Conservation (phyloP, 2,888 invertebrate species). For the Phrixothrix hirtus region DNA sequence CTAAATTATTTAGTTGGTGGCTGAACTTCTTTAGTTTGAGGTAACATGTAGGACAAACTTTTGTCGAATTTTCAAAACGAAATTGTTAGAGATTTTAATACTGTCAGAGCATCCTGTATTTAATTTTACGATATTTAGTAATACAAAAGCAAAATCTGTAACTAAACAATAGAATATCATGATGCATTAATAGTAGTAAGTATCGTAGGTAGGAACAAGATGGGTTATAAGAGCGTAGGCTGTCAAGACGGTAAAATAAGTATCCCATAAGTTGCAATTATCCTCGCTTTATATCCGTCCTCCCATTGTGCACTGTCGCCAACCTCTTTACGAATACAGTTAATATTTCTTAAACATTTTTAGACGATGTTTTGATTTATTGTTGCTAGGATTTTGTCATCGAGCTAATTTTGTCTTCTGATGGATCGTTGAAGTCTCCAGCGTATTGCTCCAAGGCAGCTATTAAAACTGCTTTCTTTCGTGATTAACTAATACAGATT, state of each 20-base stretch:
- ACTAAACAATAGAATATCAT: too few relatives aligned
- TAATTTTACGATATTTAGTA: too few relatives aligned
- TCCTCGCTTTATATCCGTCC: constrained; percentile 53
- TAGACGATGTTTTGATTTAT: constrained; percentile 3
- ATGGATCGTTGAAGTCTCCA: constrained; percentile 1
- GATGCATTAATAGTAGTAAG: too few relatives aligned
- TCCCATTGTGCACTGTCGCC: constrained; percentile 51
- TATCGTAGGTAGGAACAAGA: constrained; percentile 49
- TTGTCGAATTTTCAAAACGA: too few relatives aligned
- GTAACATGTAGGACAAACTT: too few relatives aligned
- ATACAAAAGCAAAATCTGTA: too few relatives aligned
- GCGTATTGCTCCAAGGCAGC: neutral
- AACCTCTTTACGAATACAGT: constrained; percentile 43
- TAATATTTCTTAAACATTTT: constrained; percentile 27
- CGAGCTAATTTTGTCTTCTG: neutral
- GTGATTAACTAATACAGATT: too few relatives aligned
- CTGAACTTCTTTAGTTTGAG: too few relatives aligned
- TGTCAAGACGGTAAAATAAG: constrained; percentile 51
- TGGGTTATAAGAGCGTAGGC: constrained; percentile 48
- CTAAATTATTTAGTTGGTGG: too few relatives aligned
- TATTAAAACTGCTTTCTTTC: too few relatives aligned
- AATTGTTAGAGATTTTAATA: too few relatives aligned
- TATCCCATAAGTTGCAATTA: constrained; percentile 56
- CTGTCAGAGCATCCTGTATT: too few relatives aligned
- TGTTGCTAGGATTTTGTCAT: neutral